Evolutionary conservation across 2,797 vertebrate genomes (phyloP).

Genomic region (Eospalax fontanierii): DNA sequence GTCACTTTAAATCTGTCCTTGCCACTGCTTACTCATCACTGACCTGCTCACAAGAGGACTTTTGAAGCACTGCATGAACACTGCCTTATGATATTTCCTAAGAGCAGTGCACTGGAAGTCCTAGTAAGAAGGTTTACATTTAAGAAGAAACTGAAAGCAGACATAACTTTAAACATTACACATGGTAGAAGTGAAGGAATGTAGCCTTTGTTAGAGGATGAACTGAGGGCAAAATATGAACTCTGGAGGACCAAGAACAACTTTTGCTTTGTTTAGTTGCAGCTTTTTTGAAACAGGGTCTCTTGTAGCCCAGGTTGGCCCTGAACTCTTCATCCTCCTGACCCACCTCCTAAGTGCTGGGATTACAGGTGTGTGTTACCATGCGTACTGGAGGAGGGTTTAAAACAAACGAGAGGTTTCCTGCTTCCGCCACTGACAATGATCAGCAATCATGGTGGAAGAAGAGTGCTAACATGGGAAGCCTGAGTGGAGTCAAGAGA

Average conservation of each 20-base stretch:
- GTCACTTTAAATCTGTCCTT: not conserved
- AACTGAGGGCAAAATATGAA: not conserved
- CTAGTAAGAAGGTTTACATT: not conserved
- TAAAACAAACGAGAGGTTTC: constrained; percentile 14
- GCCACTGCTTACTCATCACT: not conserved
- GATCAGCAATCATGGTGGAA: not conserved
- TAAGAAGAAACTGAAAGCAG: constrained; percentile 48
- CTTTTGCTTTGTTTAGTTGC: not conserved
- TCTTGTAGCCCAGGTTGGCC: not conserved
- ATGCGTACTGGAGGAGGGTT: not conserved
- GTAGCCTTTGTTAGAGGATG: not conserved
- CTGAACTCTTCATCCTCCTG: not conserved
- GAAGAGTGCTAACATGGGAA: not conserved
- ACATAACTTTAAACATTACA: not conserved
- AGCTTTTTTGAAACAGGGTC: not conserved
- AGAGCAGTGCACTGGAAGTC: not conserved
- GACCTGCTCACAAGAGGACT: not conserved
- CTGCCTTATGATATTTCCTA: constrained; percentile 12
- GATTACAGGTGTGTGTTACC: not conserved
- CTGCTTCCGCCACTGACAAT: not conserved
- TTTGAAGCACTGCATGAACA: not conserved
- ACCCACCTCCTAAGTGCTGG: not conserved
- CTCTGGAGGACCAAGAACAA: not conserved
- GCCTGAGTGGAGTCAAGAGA: not conserved
- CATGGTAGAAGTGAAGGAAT: not conserved